Evolutionary conservation across 2,113 vertebrate genomes (phyloP).

Genomic region (Misgurnus anguillicaudatus): DNA sequence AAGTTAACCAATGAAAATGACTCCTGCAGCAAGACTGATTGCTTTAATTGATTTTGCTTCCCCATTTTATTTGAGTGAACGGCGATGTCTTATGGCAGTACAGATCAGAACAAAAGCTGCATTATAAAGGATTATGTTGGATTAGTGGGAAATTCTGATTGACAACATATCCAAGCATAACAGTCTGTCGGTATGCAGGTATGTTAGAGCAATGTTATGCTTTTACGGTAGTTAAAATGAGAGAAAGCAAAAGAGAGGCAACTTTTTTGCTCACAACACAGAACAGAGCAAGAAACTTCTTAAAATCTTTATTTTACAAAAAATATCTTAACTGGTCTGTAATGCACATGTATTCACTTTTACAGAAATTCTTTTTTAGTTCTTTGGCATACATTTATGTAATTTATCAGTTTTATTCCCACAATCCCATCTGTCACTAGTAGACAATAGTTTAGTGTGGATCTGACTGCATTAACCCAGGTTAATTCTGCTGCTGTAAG

Average conservation of each 20-base stretch:
- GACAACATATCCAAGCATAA: constrained; percentile 46
- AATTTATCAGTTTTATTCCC: too few relatives aligned
- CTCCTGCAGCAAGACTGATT: background rate
- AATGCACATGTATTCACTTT: too few relatives aligned
- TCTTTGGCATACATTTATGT: too few relatives aligned
- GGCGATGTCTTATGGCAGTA: constrained; percentile 44
- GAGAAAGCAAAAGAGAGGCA: background rate
- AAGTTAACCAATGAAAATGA: constrained; percentile 22
- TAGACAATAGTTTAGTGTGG: too few relatives aligned
- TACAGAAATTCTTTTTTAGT: too few relatives aligned
- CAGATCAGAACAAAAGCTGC: constrained; percentile 62
- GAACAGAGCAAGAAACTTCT: too few relatives aligned
- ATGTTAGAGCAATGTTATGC: background rate
- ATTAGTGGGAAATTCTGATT: constrained; percentile 68
- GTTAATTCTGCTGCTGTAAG: too few relatives aligned
- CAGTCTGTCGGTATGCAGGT: background rate
- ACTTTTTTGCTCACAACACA: background rate
- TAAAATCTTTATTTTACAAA: too few relatives aligned
- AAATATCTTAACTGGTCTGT: too few relatives aligned
- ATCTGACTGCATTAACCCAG: too few relatives aligned
- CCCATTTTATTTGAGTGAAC: constrained; percentile 46
- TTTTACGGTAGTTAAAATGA: too few relatives aligned
- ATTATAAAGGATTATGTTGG: constrained; percentile 68
- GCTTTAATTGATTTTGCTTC: constrained; percentile 67
- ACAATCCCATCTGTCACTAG: too few relatives aligned